A percentile compares a stretch with the other conserved stretches of the same genome.
These are phyloP conservation scores for Barbus barbus DNA, from an alignment of 2,113 vertebrate genomes.

Conservation along the genomic window DNA sequence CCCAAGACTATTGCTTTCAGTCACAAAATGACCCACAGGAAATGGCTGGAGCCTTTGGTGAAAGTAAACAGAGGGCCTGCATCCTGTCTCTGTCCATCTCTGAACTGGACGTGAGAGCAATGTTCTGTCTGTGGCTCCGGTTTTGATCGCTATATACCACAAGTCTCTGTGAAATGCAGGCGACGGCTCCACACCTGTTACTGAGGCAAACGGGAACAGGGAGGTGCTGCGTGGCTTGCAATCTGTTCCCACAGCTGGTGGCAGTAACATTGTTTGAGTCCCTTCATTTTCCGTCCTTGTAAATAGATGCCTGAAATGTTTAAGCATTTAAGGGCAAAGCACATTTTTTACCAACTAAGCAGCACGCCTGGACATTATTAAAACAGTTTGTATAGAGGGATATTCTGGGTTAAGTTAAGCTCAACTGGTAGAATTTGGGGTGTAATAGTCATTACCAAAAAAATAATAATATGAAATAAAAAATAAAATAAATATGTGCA, in stretches of 20 bases:
- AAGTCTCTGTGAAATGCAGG: slow-evolving; percentile 34
- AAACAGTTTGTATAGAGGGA: background rate
- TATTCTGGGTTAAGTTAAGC: background rate
- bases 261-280: slow-evolving; percentile 53
- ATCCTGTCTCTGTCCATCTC: slow-evolving; percentile 54
- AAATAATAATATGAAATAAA: no score
- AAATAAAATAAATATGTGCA: no score
- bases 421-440: no score
- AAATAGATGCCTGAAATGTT: slow-evolving; percentile 52
- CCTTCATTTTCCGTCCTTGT: slow-evolving; percentile 44
- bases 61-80: slow-evolving; percentile 53
- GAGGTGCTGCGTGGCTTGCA: slow-evolving; percentile 26
- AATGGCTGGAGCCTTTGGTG: slow-evolving; percentile 45
- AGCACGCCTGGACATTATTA: background rate
- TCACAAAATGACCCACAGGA: slow-evolving; percentile 51
- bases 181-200: slow-evolving; percentile 46
- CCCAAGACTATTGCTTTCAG: slow-evolving; percentile 41
- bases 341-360: slow-evolving; percentile 10
- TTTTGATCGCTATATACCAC: slow-evolving; percentile 42
- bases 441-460: no score
- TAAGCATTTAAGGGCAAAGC: slow-evolving; percentile 28
- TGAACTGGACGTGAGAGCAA: slow-evolving; percentile 23
- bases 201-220: slow-evolving; percentile 45
- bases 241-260: slow-evolving; percentile 60
- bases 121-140: slow-evolving; percentile 41